Evolutionary conservation across 2,888 invertebrate genomes (phyloP).

Genomic region (Dyspetes luteomarginatus): DNA sequence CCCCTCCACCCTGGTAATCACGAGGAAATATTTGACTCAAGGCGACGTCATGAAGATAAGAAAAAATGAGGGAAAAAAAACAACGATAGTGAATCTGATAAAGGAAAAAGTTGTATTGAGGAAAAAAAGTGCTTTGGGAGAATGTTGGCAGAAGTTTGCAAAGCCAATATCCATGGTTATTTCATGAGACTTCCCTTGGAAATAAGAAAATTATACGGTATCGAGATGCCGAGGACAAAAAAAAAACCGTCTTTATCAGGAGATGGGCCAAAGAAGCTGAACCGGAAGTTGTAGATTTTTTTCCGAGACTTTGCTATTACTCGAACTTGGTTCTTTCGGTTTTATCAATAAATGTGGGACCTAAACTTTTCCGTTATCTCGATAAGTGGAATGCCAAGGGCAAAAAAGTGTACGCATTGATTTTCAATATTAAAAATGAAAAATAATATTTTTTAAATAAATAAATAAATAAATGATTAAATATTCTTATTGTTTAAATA

Average conservation of each 20-base stretch:
- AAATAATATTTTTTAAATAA: too few species aligned
- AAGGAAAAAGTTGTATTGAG: constrained; percentile 6
- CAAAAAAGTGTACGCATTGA: not conserved
- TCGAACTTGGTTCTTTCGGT: too few species aligned
- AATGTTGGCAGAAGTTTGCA: not conserved
- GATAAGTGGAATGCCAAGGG: not conserved
- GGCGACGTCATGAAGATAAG: not conserved
- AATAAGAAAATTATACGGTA: not conserved
- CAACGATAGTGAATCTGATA: not conserved
- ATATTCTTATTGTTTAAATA: too few species aligned
- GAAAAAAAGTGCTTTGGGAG: not conserved
- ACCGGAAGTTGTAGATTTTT: not conserved
- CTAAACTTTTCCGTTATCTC: not conserved
- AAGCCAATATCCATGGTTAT: not conserved
- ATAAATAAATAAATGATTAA: too few species aligned
- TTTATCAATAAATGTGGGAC: not conserved
- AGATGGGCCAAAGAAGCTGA: not conserved
- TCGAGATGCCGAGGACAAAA: constrained; percentile 7
- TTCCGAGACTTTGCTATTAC: too few species aligned
- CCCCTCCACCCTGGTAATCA: too few species aligned
- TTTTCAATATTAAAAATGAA: not conserved
- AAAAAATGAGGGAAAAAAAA: not conserved
- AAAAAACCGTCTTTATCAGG: constrained; percentile 12
- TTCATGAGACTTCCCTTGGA: not conserved
- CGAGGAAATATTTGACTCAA: constrained; percentile 7